Base-by-base conservation (phyloP, 2,113 vertebrate species). In the Notothenia rossii region DNA sequence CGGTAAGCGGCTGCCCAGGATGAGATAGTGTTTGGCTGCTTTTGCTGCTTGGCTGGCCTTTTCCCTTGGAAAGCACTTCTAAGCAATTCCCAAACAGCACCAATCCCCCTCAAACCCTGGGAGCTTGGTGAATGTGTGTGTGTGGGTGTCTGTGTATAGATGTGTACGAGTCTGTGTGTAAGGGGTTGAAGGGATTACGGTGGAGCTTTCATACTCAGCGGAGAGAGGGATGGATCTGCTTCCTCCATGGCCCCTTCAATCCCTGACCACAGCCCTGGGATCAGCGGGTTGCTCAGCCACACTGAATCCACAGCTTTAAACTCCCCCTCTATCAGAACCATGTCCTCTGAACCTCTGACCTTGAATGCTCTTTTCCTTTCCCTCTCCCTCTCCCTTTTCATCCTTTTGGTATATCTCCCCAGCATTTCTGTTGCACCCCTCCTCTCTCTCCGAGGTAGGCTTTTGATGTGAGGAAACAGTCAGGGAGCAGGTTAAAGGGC, bases 51-150 rank as follows among this genome's bases (percentile, higher is more conserved):
- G 78, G 83, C 82, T 68, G 83, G 82, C 75, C 83, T 81, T 90
- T 90, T 90, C 77, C 86, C 84, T 88, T 86, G 77, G 85, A 93
- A 92, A 90, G 89, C 77, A 92, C 89, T 92, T 93, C 89, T 86
- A 88, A 93, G 92, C 84, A 90, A 91, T 93, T 92, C 88, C 84
- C 91, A 82, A 92, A 89, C 88, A 91, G 80, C 76, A 77, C 85
- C 92, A 94, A 95, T 94, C 93, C 88, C 71, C 71, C 80, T 83
- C 81, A 86, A 90, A 89, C 86, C 82, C 86, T 7, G 55, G 48
- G 86, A 85, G 76, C 82, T 84, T 46, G 55, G 81, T 71, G 60
- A 45, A 70, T 64, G 69, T 86, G 67, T 40, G 50, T 73, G 75
- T 63, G 65, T 12, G 56, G 20, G 49, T 22, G n/a, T 80, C 46